These are phyloP conservation scores for Nycteola revayana DNA, from an alignment of 2,888 invertebrate genomes.

Conservation along the genomic window DNA sequence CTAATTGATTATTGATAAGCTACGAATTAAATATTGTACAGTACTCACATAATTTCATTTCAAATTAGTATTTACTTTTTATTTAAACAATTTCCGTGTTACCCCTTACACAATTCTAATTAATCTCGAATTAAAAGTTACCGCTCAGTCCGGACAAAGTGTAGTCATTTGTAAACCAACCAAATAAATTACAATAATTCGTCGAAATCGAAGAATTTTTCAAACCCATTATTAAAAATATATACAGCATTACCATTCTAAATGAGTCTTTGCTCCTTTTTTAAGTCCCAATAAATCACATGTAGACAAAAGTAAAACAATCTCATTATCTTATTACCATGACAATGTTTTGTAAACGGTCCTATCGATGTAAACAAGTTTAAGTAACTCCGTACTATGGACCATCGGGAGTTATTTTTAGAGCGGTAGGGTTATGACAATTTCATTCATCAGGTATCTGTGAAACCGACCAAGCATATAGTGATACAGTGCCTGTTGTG, in stretches of 20 bases:
- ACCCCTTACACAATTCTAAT: no score
- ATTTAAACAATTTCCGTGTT: no score
- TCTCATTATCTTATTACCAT: slow-evolving; percentile 51
- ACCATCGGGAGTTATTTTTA: slow-evolving; percentile 63
- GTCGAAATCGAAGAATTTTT: slow-evolving; percentile 3
- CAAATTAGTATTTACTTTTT: no score
- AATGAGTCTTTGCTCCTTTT: slow-evolving; percentile 6
- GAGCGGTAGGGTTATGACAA: slow-evolving; percentile 35
- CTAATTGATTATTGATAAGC: no score
- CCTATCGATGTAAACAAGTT: slow-evolving; percentile 67
- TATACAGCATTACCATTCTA: slow-evolving; percentile 5
- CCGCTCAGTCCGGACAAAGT: no score
- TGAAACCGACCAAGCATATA: slow-evolving; percentile 45
- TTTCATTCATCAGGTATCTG: slow-evolving; percentile 63
- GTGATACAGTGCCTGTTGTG: slow-evolving; percentile 47
- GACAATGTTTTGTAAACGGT: slow-evolving; percentile 66
- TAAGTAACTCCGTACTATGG: slow-evolving; percentile 70
- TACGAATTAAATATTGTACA: no score
- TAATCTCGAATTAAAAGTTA: no score
- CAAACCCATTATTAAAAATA: no score
- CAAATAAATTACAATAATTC: slow-evolving; percentile 2
- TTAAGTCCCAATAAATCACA: slow-evolving; percentile 30
- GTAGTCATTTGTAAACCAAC: background rate
- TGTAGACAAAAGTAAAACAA: slow-evolving; percentile 35
- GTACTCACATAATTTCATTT: no score